These are phyloP conservation scores for Pedionomus torquatus DNA, from an alignment of 2,113 vertebrate species.

Conservation along the genomic window DNA sequence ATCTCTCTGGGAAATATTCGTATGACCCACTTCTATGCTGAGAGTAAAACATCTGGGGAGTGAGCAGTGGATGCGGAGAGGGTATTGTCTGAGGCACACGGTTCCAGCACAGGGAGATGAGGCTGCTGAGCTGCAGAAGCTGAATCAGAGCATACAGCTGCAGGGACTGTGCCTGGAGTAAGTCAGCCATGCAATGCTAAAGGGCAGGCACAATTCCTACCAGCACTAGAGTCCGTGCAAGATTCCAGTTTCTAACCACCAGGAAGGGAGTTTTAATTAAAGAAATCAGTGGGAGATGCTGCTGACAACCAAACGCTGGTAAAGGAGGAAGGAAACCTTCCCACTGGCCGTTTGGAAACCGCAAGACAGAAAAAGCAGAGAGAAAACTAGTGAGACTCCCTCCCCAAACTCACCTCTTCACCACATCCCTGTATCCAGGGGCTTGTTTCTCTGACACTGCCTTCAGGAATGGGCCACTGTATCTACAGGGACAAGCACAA, in stretches of 20 bases:
- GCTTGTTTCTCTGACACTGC: slow-evolving; percentile 81
- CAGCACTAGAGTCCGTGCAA: not conserved
- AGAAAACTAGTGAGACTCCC: not conserved
- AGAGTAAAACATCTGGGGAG: slow-evolving; percentile 23
- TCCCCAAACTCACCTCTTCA: slow-evolving; percentile 78
- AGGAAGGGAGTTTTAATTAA: not conserved
- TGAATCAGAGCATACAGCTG: not conserved
- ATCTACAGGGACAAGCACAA: slow-evolving; percentile 69
- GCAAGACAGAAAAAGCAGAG: not conserved
- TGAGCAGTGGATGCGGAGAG: not conserved
- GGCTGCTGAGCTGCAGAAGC: not conserved
- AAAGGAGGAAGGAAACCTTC: not conserved
- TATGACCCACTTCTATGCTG: slow-evolving; percentile 34
- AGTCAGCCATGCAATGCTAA: not conserved
- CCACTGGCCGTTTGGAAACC: not conserved
- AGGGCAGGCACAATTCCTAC: not conserved
- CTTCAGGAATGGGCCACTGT: slow-evolving; percentile 79
- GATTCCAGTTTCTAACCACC: not conserved
- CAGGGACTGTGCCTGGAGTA: not conserved
- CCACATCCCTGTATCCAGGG: slow-evolving; percentile 79
- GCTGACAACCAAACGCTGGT: not conserved
- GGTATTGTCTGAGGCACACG: not conserved
- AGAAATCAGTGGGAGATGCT: not conserved
- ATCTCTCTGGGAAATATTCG: slow-evolving; percentile 46
- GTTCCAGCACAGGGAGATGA: not conserved